Conservation (phyloP, 2,113 vertebrate species). For the Eretmochelys imbricata region DNA sequence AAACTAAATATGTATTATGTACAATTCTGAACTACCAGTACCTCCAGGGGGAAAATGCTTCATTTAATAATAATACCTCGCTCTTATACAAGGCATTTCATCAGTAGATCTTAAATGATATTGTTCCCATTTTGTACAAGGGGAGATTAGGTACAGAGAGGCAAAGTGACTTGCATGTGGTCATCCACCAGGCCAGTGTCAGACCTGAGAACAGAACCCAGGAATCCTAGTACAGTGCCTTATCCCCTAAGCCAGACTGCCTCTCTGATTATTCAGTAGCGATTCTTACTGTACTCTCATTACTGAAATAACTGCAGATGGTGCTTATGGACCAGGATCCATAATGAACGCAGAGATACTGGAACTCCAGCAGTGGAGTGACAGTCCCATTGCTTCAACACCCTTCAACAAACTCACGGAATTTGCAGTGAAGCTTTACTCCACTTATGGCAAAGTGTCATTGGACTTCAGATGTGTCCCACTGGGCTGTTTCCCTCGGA, state of each 20-base stretch:
- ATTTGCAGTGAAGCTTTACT: neutral
- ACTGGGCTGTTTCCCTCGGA: neutral
- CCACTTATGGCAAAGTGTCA: neutral
- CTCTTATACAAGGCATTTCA: neutral
- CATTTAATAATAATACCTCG: neutral
- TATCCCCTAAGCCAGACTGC: neutral
- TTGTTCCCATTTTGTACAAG: neutral
- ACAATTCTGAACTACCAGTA: conserved; percentile 15
- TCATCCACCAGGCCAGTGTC: neutral
- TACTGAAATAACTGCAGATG: neutral
- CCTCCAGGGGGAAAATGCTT: neutral
- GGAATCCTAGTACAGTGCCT: too few species aligned
- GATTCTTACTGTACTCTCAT: neutral
- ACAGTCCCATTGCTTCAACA: neutral
- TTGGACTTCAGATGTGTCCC: neutral
- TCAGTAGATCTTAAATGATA: neutral
- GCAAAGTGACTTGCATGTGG: neutral
- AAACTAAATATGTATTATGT: conserved; percentile 1
- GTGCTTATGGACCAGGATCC: neutral
- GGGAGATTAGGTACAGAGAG: accelerated
- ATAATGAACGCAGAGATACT: neutral
- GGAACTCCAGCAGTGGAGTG: neutral
- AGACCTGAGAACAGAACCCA: neutral
- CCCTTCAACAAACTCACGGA: neutral
- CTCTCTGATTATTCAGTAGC: neutral